A percentile compares a stretch with the other conserved stretches of the same genome.
phyloP scores from a whole-genome alignment of 2,113 vertebrate species.

The Prunella fulvescens region DNA sequence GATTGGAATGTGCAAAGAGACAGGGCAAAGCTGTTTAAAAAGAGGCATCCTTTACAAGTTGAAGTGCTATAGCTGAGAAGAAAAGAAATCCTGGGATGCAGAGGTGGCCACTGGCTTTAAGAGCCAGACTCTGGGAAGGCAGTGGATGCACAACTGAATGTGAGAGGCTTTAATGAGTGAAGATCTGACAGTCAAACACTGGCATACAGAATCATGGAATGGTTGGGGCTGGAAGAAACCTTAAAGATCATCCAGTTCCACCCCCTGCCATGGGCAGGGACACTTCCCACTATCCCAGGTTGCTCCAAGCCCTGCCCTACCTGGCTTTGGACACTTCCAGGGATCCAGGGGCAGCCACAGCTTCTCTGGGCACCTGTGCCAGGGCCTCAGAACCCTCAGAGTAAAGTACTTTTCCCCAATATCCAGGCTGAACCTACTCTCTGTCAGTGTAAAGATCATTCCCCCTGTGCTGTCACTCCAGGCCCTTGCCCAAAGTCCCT shows the following conservation, averaged over 20 bases:
- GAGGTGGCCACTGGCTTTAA: neutral
- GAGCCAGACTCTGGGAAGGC: neutral
- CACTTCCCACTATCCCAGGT: accelerated
- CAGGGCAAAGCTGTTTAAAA: neutral
- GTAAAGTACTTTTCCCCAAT: neutral
- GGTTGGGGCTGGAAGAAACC: neutral
- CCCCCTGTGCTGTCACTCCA: neutral
- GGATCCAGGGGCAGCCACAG: neutral
- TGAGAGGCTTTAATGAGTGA: neutral
- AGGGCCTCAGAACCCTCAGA: neutral
- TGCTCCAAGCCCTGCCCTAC: accelerated
- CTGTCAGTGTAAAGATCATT: neutral
- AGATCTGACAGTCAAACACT: neutral
- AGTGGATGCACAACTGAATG: neutral
- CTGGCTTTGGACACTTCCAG: neutral
- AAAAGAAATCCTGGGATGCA: neutral
- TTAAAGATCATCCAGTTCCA: neutral
- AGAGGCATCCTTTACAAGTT: neutral
- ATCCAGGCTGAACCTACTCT: neutral
- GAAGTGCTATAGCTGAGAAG: accelerated
- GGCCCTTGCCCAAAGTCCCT: neutral
- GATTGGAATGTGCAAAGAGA: neutral
- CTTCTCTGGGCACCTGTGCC: neutral
- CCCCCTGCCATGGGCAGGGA: neutral
- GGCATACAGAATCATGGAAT: neutral